Evolutionary conservation across 2,888 invertebrate species (phyloP).

Genomic region (Diachrysia chrysitis): DNA sequence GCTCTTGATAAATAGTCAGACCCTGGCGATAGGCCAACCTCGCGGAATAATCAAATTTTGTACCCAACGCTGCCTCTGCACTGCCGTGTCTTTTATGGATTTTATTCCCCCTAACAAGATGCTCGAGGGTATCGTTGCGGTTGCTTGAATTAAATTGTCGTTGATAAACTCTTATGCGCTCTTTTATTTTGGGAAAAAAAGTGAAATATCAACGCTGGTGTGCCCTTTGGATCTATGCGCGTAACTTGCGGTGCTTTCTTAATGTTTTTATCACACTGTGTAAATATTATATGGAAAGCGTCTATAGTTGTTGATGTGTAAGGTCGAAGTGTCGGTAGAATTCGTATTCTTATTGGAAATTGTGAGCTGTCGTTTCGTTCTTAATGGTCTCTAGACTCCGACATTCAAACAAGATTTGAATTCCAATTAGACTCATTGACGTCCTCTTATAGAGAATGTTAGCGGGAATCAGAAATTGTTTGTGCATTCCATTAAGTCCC

Average conservation of each 20-base stretch:
- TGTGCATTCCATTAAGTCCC: constrained; percentile 49
- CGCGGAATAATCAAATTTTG: constrained; percentile 88
- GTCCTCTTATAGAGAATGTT: constrained; percentile 30
- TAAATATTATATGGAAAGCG: not conserved
- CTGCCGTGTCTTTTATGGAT: constrained; percentile 87
- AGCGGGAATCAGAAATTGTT: constrained; percentile 34
- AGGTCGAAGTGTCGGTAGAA: not conserved
- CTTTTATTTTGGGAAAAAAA: constrained; percentile 68
- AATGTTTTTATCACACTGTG: not conserved
- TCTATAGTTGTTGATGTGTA: not conserved
- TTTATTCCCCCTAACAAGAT: constrained; percentile 87
- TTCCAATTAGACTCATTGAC: constrained; percentile 36
- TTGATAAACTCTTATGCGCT: constrained; percentile 83
- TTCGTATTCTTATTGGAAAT: constrained; percentile 18
- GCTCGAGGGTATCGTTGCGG: constrained; percentile 79
- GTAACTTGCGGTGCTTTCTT: not conserved
- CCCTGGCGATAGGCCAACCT: constrained; percentile 88
- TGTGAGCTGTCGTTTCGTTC: constrained; percentile 33
- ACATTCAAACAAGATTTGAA: constrained; percentile 40
- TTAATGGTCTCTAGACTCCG: constrained; percentile 33
- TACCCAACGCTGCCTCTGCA: constrained; percentile 78
- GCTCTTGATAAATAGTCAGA: constrained; percentile 87
- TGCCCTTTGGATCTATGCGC: not conserved
- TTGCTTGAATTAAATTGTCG: constrained; percentile 86
- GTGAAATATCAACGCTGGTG: constrained; percentile 34